Evolutionary conservation across 2,888 invertebrate genomes (phyloP).

Genomic region (Caenorhabditis afra): DNA sequence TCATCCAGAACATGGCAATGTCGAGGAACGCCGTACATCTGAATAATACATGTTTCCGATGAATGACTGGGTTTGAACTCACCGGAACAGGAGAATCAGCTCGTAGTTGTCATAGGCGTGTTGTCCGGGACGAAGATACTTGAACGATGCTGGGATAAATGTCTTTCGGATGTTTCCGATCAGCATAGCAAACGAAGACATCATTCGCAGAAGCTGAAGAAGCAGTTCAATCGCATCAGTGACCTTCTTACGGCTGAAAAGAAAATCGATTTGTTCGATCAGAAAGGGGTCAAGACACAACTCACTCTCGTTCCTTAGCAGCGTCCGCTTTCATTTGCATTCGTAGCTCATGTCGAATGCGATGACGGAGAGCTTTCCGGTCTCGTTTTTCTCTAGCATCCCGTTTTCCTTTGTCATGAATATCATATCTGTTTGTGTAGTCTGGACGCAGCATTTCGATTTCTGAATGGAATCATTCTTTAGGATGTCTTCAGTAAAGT

Average conservation of each 20-base stretch:
- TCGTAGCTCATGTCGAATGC: slow-evolving; percentile 66
- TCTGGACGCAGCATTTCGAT: slow-evolving; percentile 66
- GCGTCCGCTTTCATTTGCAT: slow-evolving; percentile 74
- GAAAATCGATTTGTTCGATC: background rate
- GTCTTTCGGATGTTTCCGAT: slow-evolving; percentile 78
- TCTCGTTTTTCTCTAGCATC: slow-evolving; percentile 68
- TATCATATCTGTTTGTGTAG: slow-evolving; percentile 69
- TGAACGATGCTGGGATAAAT: slow-evolving; percentile 75
- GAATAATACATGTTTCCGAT: background rate
- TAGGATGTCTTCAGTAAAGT: background rate
- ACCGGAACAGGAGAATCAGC: slow-evolving; percentile 75
- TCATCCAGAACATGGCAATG: slow-evolving; percentile 78
- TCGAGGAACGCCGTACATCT: slow-evolving; percentile 76
- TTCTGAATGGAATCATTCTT: slow-evolving; percentile 46
- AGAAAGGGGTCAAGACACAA: background rate
- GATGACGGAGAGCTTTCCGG: slow-evolving; percentile 63
- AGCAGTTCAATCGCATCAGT: slow-evolving; percentile 78
- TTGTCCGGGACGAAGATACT: slow-evolving; percentile 70
- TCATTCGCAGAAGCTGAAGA: slow-evolving; percentile 75
- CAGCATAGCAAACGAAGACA: slow-evolving; percentile 78
- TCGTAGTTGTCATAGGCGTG: slow-evolving; percentile 75
- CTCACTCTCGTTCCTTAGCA: slow-evolving; percentile 72
- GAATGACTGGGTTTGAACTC: no score
- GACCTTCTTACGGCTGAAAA: slow-evolving; percentile 71
- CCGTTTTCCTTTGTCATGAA: slow-evolving; percentile 59